Evolutionary conservation across 2,797 vertebrate species (phyloP), one percentile per base, ranked within the genome.

Genomic region (Alcedo quadribrachys): DNA sequence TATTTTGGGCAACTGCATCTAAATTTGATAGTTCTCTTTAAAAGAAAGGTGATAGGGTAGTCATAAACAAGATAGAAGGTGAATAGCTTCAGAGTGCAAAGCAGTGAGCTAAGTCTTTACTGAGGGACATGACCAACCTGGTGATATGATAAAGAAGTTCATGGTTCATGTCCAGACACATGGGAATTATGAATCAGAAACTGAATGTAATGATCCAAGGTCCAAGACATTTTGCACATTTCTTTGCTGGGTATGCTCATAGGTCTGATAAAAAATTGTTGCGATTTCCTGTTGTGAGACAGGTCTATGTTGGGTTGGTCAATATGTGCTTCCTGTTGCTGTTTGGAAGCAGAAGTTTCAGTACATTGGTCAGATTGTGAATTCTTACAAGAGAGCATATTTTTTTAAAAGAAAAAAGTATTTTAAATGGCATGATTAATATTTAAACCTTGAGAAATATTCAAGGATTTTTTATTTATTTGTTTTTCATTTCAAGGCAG

Each of bases 251-350:
- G 21, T 45, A 76, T 69, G 4, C 2, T 5, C 15, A 4, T 12
- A 54, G 8, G 5, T 42, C 17, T 45, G 33, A 65, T 10, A 66
- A 28, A 79, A 68, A 42, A 46, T 3, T 0, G 0, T 9, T 43
- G 1, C 2, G 0, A 69, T 37, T 37, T 11, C 43, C 3, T 1
- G 0, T 9, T 43, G 2, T 2, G 0, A 69, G 21, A 55, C 14
- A 61, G 18, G 11, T 4, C 2, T 45, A 7, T 25, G 6, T 8
- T 70, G 22, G 6, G 4, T 13, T 69, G 25, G 8, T 54, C 25
- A 45, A 11, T 28, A 22, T 5, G 6, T 58, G 5, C 6, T 70
- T 84, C 27, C 11, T 27, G 9, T 14, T 76, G 60, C 40, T 13
- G 8, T 14, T 42, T 25, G 33, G 22, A 71, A 89, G 25, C 8